phyloP scores from a whole-genome alignment of 2,113 vertebrate species.

The Neoarius graeffei region DNA sequence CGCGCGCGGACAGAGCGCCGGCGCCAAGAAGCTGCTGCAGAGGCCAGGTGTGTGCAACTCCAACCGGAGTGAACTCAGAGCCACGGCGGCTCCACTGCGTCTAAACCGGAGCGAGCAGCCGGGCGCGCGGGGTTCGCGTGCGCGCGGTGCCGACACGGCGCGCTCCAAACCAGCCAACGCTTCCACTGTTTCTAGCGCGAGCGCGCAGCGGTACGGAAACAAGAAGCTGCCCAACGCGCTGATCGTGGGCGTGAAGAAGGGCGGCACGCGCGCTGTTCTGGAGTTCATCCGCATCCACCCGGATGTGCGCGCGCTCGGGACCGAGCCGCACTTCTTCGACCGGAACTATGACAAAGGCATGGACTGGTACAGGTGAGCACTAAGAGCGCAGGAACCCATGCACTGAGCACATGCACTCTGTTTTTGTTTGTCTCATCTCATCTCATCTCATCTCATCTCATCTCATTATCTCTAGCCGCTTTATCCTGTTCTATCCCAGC shows the following conservation, averaged over 20 bases:
- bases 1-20: constrained; percentile 67
- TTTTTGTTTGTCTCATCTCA: no score
- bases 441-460: no score
- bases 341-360: constrained; percentile 90
- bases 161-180: constrained; percentile 64
- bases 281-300: constrained; percentile 96
- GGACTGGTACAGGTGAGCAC: constrained; percentile 94
- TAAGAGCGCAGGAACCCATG: no score
- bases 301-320: constrained; percentile 90
- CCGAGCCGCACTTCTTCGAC: constrained; percentile 97
- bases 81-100: constrained; percentile 25
- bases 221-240: constrained; percentile 88
- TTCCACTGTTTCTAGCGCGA: constrained; percentile 34
- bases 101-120: constrained; percentile 57
- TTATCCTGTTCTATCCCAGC: no score
- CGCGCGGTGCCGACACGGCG: constrained; percentile 22
- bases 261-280: constrained; percentile 91
- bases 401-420: not conserved
- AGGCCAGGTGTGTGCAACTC: constrained; percentile 73
- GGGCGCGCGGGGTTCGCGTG: constrained; percentile 37
- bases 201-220: constrained; percentile 72
- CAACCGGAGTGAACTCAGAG: constrained; percentile 41
- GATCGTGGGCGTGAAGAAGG: constrained; percentile 95
- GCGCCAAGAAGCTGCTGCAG: constrained; percentile 81
- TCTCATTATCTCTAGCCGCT: no score